These are phyloP conservation scores for Circaetus cinerascens DNA, from an alignment of 2,113 vertebrate genomes.

Conservation along the genomic window DNA sequence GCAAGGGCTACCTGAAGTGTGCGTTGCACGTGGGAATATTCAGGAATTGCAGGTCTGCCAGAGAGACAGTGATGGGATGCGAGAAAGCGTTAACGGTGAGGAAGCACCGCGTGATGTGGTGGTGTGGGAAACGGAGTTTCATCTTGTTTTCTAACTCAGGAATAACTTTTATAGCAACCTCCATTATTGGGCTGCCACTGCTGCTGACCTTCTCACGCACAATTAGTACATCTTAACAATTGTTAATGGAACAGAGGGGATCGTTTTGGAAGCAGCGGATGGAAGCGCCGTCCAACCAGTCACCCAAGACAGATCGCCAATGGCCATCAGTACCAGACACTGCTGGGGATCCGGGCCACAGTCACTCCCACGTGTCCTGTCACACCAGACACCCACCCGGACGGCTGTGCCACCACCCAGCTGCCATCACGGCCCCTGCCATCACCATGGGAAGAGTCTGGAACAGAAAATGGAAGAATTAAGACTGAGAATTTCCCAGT, in stretches of 20 bases:
- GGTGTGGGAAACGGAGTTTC: neutral
- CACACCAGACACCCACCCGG: neutral
- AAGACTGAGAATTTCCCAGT: too few species aligned
- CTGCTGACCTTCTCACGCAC: neutral
- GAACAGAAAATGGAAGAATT: neutral
- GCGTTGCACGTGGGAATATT: rapidly evolving
- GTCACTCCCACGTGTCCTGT: neutral
- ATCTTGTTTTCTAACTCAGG: neutral
- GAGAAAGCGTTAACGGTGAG: neutral
- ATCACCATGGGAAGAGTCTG: neutral
- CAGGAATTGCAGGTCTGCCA: neutral
- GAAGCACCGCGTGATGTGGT: neutral
- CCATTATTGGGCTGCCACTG: rapidly evolving
- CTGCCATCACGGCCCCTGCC: neutral
- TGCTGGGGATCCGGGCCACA: neutral
- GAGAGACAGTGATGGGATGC: neutral
- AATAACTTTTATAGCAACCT: neutral
- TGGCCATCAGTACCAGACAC: neutral
- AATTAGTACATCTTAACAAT: neutral
- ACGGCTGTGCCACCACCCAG: neutral
- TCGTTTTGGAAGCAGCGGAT: neutral
- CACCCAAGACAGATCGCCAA: neutral
- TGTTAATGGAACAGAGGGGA: neutral
- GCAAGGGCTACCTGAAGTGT: neutral
- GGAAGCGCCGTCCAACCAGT: neutral